phyloP scores from a whole-genome alignment of 2,888 invertebrate genomes.

The Cataglyphis rosenhaueri region DNA sequence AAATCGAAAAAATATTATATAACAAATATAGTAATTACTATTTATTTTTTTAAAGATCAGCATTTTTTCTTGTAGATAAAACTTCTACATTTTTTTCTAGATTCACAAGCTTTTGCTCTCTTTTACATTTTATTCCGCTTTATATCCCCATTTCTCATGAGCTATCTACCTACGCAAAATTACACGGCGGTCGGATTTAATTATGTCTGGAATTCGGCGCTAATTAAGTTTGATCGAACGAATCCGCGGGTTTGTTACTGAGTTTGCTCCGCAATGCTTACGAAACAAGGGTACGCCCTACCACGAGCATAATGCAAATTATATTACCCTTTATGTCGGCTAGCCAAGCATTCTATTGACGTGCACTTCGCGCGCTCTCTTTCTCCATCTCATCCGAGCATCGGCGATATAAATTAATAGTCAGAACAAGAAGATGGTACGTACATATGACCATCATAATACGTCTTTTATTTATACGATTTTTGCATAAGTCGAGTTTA shows the following conservation, averaged over 20 bases:
- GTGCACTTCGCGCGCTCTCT: slow-evolving; percentile 57
- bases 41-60: neutral
- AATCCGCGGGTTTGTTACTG: slow-evolving; percentile 82
- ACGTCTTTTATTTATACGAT: neutral
- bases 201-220: slow-evolving; percentile 83
- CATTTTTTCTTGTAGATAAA: neutral
- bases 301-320: slow-evolving; percentile 79
- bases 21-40: neutral
- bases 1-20: neutral
- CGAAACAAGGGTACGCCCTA: slow-evolving; percentile 79
- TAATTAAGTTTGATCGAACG: slow-evolving; percentile 84
- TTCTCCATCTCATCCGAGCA: slow-evolving; percentile 43
- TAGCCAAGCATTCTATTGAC: slow-evolving; percentile 68
- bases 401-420: slow-evolving; percentile 21
- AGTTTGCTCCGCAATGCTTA: slow-evolving; percentile 79
- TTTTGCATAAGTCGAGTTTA: neutral
- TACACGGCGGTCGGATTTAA: slow-evolving; percentile 80
- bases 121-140: slow-evolving; percentile 15
- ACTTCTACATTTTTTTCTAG: slow-evolving; percentile 32
- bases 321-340: slow-evolving; percentile 77
- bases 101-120: slow-evolving; percentile 18
- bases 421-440: neutral
- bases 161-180: slow-evolving; percentile 71
- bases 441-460: neutral
- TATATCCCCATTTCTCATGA: slow-evolving; percentile 61